phyloP scores from a whole-genome alignment of 2,797 vertebrate species.

The Parambassis ranga region DNA sequence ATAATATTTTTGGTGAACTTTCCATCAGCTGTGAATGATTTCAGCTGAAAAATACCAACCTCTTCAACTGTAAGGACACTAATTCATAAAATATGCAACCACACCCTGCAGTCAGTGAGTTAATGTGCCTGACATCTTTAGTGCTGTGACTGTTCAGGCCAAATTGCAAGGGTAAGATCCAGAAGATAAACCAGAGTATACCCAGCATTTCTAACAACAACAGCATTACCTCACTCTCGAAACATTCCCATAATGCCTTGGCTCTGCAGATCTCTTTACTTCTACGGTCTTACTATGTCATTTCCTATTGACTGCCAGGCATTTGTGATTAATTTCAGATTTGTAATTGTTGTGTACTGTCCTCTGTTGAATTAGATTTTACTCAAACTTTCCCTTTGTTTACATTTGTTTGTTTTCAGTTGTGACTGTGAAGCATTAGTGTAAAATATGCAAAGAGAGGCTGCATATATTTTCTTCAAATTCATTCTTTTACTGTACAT shows the following conservation, averaged over 20 bases:
- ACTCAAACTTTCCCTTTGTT: not conserved
- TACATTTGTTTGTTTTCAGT: too few species aligned
- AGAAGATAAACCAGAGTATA: conserved; percentile 21
- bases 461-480: too few species aligned
- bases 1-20: not conserved
- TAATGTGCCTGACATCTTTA: conserved; percentile 10
- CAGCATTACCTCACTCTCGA: conserved; percentile 57
- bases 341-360: not conserved
- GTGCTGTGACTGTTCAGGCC: conserved; percentile 29
- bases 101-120: conserved; percentile 6
- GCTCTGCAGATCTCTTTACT: conserved; percentile 52
- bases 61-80: not conserved
- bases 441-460: not conserved
- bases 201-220: conserved; percentile 32
- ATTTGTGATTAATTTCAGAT: conserved; percentile 15
- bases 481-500: too few species aligned
- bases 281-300: not conserved
- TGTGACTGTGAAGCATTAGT: not conserved
- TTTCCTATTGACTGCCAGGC: not conserved
- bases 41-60: conserved; percentile 12
- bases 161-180: conserved; percentile 22
- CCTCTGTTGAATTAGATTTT: not conserved
- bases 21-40: not conserved
- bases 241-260: conserved; percentile 51
- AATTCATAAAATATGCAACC: conserved; percentile 15